Evolutionary conservation across 1,140 invertebrate species (phyloP), one percentile per base, ranked within the genome.

Genomic region (Habropoda laboriosa): DNA sequence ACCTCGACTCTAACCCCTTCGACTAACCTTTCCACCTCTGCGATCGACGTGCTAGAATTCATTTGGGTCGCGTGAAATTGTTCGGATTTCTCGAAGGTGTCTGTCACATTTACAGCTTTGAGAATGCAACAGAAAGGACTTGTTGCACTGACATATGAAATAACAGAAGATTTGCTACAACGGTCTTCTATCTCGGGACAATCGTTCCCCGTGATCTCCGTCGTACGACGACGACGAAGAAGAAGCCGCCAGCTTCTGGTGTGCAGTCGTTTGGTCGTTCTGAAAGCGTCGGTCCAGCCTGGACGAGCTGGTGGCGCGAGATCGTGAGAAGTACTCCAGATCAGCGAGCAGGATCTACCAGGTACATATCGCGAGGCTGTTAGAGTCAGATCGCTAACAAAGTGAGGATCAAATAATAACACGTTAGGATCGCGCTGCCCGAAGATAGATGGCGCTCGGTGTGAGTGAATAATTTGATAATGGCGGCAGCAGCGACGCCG

Each of bases 321-420:
- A 89, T 89, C 90, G 83, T 89, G 89, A 91, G 89, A 89, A 90
- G 86, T 90, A 90, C 90, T 90, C 89, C 84, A 92, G 89, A 91
- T 90, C 86, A 75, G 79, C 67, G 83, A 89, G 86, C 88, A 90
- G 88, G 88, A 86, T 86, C 83, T 85, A 85, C 76, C 81, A 82
- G 86, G 81, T 84, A 87, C 81, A 70, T 76, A 87, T 87, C 78
- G 81, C 82, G 49, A 58, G 86, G 79, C 86, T 85, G 86, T 90
- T 91, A 90, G 82, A 88, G 86, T 89, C 85, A 88, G 90, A 92
- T 92, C 87, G 89, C 91, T 92, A 92, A 92, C 91, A 92, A 92
- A 92, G 92, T 92, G 92, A 92, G 90, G 91, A 92, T 92, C 90
- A 91, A 92, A 92, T 92, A 92, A 92, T 92, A 92, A 92, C 90